Evolutionary conservation across 2,797 vertebrate species (phyloP).

Genomic region (Hypotaenidia okinawae): DNA sequence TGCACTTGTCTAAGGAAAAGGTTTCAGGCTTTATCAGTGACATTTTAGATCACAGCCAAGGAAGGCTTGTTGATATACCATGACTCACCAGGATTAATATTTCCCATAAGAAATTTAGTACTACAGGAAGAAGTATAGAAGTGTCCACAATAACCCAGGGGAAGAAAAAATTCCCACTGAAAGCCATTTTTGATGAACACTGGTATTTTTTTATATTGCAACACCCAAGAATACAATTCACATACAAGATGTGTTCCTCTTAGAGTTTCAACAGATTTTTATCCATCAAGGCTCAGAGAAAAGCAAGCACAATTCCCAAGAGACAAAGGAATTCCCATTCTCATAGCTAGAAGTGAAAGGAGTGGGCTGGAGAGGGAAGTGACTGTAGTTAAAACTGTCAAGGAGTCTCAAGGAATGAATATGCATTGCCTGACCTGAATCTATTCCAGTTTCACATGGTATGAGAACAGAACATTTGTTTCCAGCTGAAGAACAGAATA

Average conservation of each 20-base stretch:
- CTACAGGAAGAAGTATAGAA: not conserved
- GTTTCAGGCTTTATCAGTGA: not conserved
- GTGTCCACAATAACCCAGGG: not conserved
- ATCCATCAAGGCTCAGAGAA: not conserved
- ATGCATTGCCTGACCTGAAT: slow-evolving; percentile 41
- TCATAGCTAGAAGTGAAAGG: slow-evolving; percentile 25
- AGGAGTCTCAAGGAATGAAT: slow-evolving; percentile 47
- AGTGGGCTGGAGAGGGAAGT: slow-evolving; percentile 53
- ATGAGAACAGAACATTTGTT: slow-evolving; percentile 46
- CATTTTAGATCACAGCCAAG: not conserved
- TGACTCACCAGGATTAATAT: not conserved
- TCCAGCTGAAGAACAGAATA: slow-evolving; percentile 24
- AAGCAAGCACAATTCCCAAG: not conserved
- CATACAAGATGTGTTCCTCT: not conserved
- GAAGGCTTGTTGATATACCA: not conserved
- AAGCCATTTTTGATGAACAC: not conserved
- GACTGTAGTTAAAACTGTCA: slow-evolving; percentile 23
- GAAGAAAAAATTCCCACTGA: not conserved
- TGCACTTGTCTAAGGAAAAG: not conserved
- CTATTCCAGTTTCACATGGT: slow-evolving; percentile 47
- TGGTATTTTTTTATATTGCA: not conserved
- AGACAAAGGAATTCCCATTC: slow-evolving; percentile 37
- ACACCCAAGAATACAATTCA: not conserved
- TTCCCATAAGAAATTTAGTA: not conserved
- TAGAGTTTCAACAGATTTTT: not conserved